Conservation (phyloP, 2,888 invertebrate species). For the Amphimallon solstitiale region DNA sequence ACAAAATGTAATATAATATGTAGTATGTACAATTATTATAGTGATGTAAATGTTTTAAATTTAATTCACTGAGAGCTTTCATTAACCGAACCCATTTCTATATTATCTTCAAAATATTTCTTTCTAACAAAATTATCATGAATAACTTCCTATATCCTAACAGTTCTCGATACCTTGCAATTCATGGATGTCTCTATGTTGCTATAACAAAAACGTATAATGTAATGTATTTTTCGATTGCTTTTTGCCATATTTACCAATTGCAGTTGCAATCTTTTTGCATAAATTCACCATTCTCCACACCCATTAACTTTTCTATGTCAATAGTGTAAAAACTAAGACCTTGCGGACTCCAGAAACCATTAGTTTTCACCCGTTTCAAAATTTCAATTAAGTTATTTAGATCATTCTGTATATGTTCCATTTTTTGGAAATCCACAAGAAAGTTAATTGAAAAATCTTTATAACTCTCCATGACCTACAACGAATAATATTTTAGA, state of each 20-base stretch:
- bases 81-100: conserved; percentile 18
- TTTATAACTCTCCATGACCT: conserved; percentile 60
- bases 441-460: conserved; percentile 54
- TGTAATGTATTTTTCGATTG: background rate
- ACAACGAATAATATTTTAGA: conserved; percentile 37
- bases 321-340: conserved; percentile 63
- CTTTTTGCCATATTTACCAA: background rate
- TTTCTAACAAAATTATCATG: conserved; percentile 22
- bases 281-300: background rate
- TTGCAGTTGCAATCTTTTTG: conserved; percentile 1
- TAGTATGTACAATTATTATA: background rate
- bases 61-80: background rate
- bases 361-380: conserved; percentile 60
- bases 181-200: background rate
- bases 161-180: conserved; percentile 35
- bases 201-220: conserved; percentile 17
- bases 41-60: background rate
- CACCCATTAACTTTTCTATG: conserved; percentile 52
- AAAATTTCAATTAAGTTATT: conserved; percentile 63
- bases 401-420: conserved; percentile 58
- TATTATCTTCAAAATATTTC: conserved; percentile 31
- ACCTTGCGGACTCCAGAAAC: conserved; percentile 60
- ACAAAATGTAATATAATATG: background rate
- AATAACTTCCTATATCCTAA: conserved; percentile 32
- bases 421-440: conserved; percentile 57